These are phyloP conservation scores for Lota lota DNA, from an alignment of 2,113 vertebrate genomes.

Conservation along the genomic window DNA sequence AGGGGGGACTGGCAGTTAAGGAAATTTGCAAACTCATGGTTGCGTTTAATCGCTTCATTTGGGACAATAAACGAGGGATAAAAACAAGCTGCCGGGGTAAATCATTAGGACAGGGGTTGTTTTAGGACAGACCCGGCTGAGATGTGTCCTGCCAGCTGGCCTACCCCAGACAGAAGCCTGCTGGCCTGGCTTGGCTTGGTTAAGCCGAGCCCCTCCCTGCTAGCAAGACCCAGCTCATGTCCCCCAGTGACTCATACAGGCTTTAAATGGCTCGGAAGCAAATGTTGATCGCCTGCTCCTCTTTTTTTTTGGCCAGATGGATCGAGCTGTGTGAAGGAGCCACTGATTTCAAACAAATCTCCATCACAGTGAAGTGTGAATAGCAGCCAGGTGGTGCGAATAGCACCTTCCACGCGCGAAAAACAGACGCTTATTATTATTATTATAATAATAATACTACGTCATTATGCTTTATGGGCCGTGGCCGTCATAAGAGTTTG, in stretches of 20 bases:
- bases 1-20: too few relatives aligned
- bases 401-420: slow-evolving; percentile 17
- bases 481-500: slow-evolving; percentile 37
- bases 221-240: slow-evolving; percentile 24
- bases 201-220: slow-evolving; percentile 10
- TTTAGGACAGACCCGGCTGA: slow-evolving; percentile 34
- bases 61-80: slow-evolving; percentile 23
- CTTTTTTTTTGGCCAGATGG: slow-evolving; percentile 9
- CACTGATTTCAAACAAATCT: slow-evolving; percentile 25
- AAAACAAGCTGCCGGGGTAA: slow-evolving; percentile 17
- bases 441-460: slow-evolving; percentile 20
- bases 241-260: slow-evolving; percentile 40
- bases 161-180: slow-evolving; percentile 20
- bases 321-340: slow-evolving; percentile 19
- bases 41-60: background rate
- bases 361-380: slow-evolving; percentile 28
- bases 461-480: slow-evolving; percentile 12
- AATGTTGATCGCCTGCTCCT: background rate
- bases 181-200: slow-evolving; percentile 14
- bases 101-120: slow-evolving; percentile 27
- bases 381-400: slow-evolving; percentile 24
- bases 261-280: slow-evolving; percentile 33
- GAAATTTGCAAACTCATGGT: background rate
- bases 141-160: slow-evolving; percentile 14
- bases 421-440: slow-evolving; percentile 21